Evolutionary conservation across 2,888 invertebrate species (phyloP).

Genomic region (Arrhopalites spinosus): DNA sequence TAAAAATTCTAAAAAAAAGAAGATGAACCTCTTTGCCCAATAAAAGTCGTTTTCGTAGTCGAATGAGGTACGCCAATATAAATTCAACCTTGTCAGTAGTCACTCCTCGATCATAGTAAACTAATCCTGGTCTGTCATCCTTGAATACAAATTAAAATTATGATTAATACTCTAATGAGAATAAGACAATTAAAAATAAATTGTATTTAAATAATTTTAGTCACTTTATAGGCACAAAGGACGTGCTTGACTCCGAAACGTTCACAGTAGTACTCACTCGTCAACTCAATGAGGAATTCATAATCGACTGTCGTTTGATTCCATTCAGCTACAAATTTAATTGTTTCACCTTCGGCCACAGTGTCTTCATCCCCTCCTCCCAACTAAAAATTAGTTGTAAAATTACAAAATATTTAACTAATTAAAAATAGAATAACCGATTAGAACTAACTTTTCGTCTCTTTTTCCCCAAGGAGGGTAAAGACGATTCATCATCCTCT

Average conservation of each 20-base stretch:
- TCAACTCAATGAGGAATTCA: conserved; percentile 9
- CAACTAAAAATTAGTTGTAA: no score
- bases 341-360: no score
- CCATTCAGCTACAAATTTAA: neutral
- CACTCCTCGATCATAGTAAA: conserved; percentile 13
- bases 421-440: no score
- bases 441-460: no score
- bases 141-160: neutral
- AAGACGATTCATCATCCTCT: no score
- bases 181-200: neutral
- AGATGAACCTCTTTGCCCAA: conserved; percentile 13
- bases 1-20: no score
- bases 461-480: no score
- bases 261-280: conserved; percentile 29
- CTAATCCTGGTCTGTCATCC: neutral
- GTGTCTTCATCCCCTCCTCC: no score
- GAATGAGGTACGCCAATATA: conserved; percentile 10
- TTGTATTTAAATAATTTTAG: neutral
- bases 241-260: neutral
- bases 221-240: conserved; percentile 18
- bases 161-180: neutral
- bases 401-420: no score
- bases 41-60: conserved; percentile 18
- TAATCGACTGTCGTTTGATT: neutral
- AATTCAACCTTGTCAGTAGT: conserved; percentile 8